phyloP scores from a whole-genome alignment of 1,140 invertebrate species.

The Macrobrachium rosenbergii region DNA sequence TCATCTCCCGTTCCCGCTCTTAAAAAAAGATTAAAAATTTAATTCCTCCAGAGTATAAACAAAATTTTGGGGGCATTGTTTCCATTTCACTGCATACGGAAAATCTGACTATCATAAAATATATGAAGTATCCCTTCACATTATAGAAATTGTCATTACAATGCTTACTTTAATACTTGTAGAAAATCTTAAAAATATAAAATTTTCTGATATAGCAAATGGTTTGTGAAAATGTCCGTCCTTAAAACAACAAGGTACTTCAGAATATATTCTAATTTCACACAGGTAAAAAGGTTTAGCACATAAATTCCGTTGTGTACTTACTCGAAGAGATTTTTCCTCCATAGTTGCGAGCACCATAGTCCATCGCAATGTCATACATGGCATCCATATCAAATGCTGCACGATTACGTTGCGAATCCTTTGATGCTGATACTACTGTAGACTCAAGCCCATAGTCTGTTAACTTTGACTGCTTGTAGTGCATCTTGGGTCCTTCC shows the following conservation, averaged over 20 bases:
- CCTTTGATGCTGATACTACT: constrained; percentile 11
- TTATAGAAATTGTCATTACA: background rate
- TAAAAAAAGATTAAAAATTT: background rate
- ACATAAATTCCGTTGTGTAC: background rate
- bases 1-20: constrained; percentile 71
- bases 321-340: constrained; percentile 53
- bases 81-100: no score
- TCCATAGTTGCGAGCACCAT: constrained; percentile 45
- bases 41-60: no score
- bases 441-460: background rate
- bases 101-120: background rate
- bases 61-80: no score
- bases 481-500: background rate
- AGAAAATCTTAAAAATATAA: no score
- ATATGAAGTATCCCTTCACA: background rate
- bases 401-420: constrained; percentile 40
- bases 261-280: no score
- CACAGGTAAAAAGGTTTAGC: background rate
- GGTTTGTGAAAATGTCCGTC: no score
- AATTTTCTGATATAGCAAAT: no score
- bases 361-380: constrained; percentile 32
- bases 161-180: no score
- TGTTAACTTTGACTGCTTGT: constrained; percentile 27
- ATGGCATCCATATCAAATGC: constrained; percentile 52
- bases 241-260: no score